These are phyloP conservation scores for Talpa occidentalis DNA, from an alignment of 2,113 vertebrate genomes.

Conservation along the genomic window DNA sequence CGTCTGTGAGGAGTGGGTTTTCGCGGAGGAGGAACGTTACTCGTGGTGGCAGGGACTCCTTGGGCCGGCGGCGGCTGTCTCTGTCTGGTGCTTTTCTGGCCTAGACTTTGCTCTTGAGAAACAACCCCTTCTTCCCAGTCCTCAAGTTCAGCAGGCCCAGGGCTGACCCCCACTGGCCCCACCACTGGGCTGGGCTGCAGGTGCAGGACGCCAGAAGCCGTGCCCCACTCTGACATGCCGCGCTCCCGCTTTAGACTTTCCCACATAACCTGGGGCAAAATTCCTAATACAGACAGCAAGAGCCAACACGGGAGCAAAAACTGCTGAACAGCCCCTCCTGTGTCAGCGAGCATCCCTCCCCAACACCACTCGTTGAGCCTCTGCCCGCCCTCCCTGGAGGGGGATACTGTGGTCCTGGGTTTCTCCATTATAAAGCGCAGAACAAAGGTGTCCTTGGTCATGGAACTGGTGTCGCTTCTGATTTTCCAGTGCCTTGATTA, in stretches of 20 bases:
- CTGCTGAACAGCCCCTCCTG: fast-evolving
- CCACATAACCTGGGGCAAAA: background rate
- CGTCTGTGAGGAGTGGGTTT: background rate
- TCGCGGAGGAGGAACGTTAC: background rate
- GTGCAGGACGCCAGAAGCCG: background rate
- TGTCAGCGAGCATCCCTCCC: no score
- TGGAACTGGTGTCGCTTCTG: background rate
- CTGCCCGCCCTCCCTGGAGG: background rate
- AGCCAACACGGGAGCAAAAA: background rate
- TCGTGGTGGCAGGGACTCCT: fast-evolving
- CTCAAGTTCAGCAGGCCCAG: background rate
- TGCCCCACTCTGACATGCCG: background rate
- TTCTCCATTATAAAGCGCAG: background rate
- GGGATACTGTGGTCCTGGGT: background rate
- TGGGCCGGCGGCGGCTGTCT: background rate
- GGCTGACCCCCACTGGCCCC: background rate
- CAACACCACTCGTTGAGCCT: no score
- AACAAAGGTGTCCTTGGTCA: background rate
- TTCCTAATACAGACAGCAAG: background rate
- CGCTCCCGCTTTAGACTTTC: background rate
- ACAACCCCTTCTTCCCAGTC: background rate
- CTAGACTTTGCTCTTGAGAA: background rate
- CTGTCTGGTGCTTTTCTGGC: background rate
- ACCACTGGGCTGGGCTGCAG: background rate
- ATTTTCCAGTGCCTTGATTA: background rate